phyloP scores from a whole-genome alignment of 1,140 invertebrate species.

The Heliconius hermathena region DNA sequence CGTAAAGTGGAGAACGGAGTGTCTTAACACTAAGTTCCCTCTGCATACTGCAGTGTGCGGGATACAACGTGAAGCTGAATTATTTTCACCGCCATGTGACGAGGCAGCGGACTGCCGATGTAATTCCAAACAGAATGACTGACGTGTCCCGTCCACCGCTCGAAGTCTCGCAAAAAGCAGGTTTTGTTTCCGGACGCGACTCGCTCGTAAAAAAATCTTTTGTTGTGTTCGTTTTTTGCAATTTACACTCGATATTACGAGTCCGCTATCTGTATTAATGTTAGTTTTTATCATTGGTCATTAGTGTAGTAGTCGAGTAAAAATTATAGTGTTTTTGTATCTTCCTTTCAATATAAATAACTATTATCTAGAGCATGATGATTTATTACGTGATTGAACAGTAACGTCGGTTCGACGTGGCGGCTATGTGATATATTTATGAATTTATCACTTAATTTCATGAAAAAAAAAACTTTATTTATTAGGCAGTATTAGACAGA shows the following conservation, averaged over 20 bases:
- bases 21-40: no score
- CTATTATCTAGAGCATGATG: neutral
- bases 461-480: no score
- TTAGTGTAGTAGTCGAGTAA: neutral
- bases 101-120: neutral
- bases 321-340: neutral
- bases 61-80: no score
- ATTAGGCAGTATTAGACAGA: no score
- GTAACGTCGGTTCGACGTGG: neutral
- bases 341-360: neutral
- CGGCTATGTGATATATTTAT: neutral
- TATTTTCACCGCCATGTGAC: no score
- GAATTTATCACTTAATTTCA: no score
- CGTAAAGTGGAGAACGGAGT: no score
- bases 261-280: neutral
- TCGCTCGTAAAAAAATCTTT: neutral
- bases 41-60: no score
- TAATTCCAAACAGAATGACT: neutral
- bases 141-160: neutral
- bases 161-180: neutral
- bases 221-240: neutral
- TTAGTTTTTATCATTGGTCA: neutral
- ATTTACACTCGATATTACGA: constrained; percentile 1
- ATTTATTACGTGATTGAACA: neutral
- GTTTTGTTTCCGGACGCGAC: neutral